Evolutionary conservation across 2,797 vertebrate genomes (phyloP).

Genomic region (Oreonectes daqikongensis): DNA sequence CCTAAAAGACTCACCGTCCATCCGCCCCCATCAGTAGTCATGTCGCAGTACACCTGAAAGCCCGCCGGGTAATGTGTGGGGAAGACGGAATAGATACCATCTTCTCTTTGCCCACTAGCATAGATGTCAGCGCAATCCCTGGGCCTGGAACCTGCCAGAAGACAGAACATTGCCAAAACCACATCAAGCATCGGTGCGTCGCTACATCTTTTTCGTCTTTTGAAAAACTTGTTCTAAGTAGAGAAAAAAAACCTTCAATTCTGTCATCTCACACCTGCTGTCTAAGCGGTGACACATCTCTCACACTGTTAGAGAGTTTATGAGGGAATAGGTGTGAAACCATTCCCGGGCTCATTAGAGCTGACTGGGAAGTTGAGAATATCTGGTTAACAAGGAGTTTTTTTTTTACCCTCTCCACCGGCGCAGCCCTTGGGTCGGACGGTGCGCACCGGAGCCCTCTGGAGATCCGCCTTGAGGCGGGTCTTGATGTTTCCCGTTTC

Average conservation of each 20-base stretch:
- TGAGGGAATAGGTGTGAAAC: constrained; percentile 28
- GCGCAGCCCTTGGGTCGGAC: constrained; percentile 74
- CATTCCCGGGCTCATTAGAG: constrained; percentile 40
- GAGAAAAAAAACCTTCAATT: constrained; percentile 13
- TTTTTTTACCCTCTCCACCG: constrained; percentile 66
- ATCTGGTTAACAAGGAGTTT: constrained; percentile 29
- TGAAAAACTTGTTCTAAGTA: background rate
- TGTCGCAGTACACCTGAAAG: constrained; percentile 95
- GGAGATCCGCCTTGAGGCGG: constrained; percentile 81
- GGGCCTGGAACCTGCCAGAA: constrained; percentile 78
- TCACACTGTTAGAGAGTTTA: constrained; percentile 23
- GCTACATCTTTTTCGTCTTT: constrained; percentile 2
- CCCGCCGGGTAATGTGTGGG: constrained; percentile 84
- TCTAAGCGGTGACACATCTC: constrained; percentile 35
- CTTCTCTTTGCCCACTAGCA: constrained; percentile 77
- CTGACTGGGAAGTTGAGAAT: constrained; percentile 15
- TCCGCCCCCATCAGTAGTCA: constrained; percentile 89
- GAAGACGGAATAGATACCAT: constrained; percentile 91
- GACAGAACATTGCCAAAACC: constrained; percentile 28
- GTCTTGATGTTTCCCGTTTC: constrained; percentile 70
- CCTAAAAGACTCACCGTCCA: constrained; percentile 86
- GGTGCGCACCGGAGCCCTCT: constrained; percentile 71
- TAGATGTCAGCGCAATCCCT: constrained; percentile 89
- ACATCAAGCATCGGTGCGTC: background rate
- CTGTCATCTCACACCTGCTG: constrained; percentile 32